Base-by-base conservation (phyloP, 2,888 invertebrate genomes). In the Cryptosula pallasiana region DNA sequence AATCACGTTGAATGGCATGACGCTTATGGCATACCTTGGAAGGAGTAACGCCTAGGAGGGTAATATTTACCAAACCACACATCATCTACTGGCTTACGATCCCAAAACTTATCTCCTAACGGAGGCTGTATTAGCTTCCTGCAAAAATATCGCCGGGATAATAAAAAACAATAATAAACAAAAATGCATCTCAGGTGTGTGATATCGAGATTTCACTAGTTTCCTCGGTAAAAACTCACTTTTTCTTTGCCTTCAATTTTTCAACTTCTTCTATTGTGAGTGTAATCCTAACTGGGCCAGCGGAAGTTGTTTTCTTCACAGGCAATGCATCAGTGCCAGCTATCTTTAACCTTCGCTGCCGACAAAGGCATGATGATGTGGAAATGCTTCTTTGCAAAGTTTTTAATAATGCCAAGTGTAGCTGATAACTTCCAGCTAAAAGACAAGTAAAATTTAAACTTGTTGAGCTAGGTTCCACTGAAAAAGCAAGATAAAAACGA, bases 1-100 rank as follows among this genome's bases (percentile, higher is more conserved):
- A n/a, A n/a, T n/a, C n/a, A n/a, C n/a, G n/a, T n/a, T n/a, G n/a
- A n/a, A n/a, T n/a, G n/a, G n/a, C n/a, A n/a, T n/a, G n/a, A n/a
- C n/a, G n/a, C n/a, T n/a, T n/a, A n/a, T n/a, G n/a, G n/a, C n/a
- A 29, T 63, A 63, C 63, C 63, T 63, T 63, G 63, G 3, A 63
- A 32, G 9, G 27, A 25, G 34, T 63, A 32, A 32, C 32, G 32
- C 3, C 13, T 27, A 32, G 63, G 63, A 32, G 63, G 63, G n/a
- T 63, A 63, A n/a, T 32, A 63, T 9, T 63, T 27, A 5, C 9
- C 5, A 25, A 63, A 5, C 63, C 63, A 63, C 1, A 63, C 63
- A 63, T 63, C 63, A 63, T 63, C 63, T 16, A 63, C 32, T n/a
- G 63, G 63, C 32, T 13, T n/a, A 5, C 5, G 25, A 13, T 16